Base-by-base conservation (phyloP, 2,797 vertebrate genomes). In the Sebastes melanostomus region DNA sequence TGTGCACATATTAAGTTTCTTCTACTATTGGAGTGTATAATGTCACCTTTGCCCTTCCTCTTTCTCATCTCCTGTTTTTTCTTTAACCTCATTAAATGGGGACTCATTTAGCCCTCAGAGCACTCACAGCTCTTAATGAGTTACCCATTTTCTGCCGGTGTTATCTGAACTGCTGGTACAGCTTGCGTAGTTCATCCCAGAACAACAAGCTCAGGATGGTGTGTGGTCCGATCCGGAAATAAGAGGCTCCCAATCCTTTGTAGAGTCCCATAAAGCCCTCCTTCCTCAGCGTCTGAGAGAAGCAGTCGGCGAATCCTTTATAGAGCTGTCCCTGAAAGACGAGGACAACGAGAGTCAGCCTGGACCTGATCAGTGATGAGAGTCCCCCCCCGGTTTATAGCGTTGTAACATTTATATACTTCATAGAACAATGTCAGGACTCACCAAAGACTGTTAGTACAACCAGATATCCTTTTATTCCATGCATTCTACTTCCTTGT, bases 161-260 rank as follows among this genome's bases (percentile, higher is more conserved):
- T 86, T 95, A 95, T 86, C 91, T 93, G 85, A 85, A 24, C 56
- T 68, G 77, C 69, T 76, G 25, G 92, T 93, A 91, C 5, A 92
- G 24, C 86, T 94, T 95, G 52, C 95, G 94, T 3, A 96, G 87
- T 80, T 96, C 94, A 27, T 96, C 93, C 96, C 96, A 97, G 90
- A 97, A 96, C 81, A 97, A 91, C 82, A 97, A 72, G 8, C 94
- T 96, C 77, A 97, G 93, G 50, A 96, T 95, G 66, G 96, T 97
- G 92, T 97, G 96, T 0, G 96, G 96, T 2, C 96, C 96, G 0
- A 97, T 85, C 12, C 96, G 91, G 90, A 97, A 97, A 77, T 96
- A 97, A 5, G 96, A 96, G 0, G 96, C 96, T 75, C 96, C 96
- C 36, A 96, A 72, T 27, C 96, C 96, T 90, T 97, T 97, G 93